Evolutionary conservation across 2,113 vertebrate species (phyloP), one percentile per base, ranked within the genome.

Genomic region (Paradisaea rubra): DNA sequence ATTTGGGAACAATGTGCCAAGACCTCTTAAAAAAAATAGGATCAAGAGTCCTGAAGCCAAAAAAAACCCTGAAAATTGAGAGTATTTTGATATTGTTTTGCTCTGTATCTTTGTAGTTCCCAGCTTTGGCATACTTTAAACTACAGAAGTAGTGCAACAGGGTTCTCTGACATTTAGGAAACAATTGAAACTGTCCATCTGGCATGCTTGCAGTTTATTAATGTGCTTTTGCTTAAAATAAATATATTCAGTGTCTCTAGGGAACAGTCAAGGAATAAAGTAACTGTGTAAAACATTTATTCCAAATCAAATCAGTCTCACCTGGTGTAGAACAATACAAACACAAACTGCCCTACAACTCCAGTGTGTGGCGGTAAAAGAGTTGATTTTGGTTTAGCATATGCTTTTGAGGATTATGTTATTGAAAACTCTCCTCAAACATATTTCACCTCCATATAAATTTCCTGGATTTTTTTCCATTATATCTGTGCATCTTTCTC

Each of bases 351-450:
- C 3, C 10, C 30, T 80, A 44, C 13, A 81, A 7, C 17, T 94
- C 8, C 17, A 22, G 5, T 28, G 15, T 22, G 2, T 14, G 1
- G 0, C 44, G 27, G 35, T 1, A 17, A n/a, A 72, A 56, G 8
- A 64, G 5, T 20, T 64, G 22, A 56, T 85, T 60, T 13, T 87
- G 20, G 4, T 24, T 91, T 27, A 72, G 15, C 11, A 11, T 35
- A 56, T 10, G 3, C 8, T 3, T 80, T 72, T 82, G 17, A 91
- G 28, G n/a, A 31, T 56, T 69, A 45, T 37, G 8, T 6, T 73
- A 6, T 33, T 54, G 3, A 61, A 25, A 72, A 50, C 17, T 57
- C 37, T 45, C 8, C 12, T 83, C 6, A 22, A 28, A 16, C 14
- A 27, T 76, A 70, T 81, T 91, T 86, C 22, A 41, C 20, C 6